These are phyloP conservation scores for Nomada goodeniana DNA, from an alignment of 2,888 invertebrate species.

Conservation along the genomic window DNA sequence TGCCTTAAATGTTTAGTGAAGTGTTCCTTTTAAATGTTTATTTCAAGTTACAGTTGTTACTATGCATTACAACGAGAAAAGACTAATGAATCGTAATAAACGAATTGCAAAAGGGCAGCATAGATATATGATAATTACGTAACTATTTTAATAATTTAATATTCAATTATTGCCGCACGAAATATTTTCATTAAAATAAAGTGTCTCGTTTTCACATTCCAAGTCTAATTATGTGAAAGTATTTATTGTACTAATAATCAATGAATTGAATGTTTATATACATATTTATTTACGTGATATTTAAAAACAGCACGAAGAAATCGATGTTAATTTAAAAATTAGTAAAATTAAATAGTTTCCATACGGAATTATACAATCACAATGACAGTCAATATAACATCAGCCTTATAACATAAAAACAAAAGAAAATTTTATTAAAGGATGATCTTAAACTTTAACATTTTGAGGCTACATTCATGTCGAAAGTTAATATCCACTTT, in stretches of 20 bases:
- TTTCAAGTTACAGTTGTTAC: slow-evolving; percentile 14
- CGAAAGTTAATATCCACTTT: slow-evolving; percentile 35
- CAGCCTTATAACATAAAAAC: slow-evolving; percentile 49
- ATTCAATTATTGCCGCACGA: slow-evolving; percentile 24
- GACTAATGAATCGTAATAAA: slow-evolving; percentile 29
- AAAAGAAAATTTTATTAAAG: slow-evolving; percentile 38
- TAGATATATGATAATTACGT: slow-evolving; percentile 30
- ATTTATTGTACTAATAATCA: slow-evolving; percentile 43
- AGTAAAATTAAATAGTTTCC: slow-evolving; percentile 27
- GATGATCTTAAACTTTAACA: slow-evolving; percentile 47
- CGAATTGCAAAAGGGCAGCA: slow-evolving; percentile 17
- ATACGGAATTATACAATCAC: slow-evolving; percentile 26
- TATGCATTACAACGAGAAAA: slow-evolving; percentile 41
- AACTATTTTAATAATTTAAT: slow-evolving; percentile 41
- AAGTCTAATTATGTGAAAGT: slow-evolving; percentile 43
- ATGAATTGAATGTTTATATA: slow-evolving; percentile 38
- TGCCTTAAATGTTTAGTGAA: slow-evolving; percentile 21
- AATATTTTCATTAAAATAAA: slow-evolving; percentile 51
- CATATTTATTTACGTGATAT: slow-evolving; percentile 36
- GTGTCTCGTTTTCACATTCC: slow-evolving; percentile 55
- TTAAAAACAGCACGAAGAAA: slow-evolving; percentile 22
- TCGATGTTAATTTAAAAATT: slow-evolving; percentile 43
- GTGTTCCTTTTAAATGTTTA: slow-evolving; percentile 10
- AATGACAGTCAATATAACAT: slow-evolving; percentile 56
- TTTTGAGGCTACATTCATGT: slow-evolving; percentile 31